phyloP scores from a whole-genome alignment of 2,113 vertebrate genomes.

The Lagopus leucura region DNA sequence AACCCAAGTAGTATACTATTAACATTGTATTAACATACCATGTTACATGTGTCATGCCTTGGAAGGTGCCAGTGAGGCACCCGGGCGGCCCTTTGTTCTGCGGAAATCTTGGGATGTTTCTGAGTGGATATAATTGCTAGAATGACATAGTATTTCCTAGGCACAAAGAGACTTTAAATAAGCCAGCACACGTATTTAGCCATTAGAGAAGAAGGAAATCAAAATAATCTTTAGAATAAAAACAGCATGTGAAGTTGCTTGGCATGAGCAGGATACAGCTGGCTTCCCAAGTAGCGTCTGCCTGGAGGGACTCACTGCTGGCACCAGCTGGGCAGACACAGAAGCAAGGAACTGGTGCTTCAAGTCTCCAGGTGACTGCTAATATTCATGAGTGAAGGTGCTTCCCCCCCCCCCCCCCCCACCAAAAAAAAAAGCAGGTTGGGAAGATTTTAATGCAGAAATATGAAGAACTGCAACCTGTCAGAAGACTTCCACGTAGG shows the following conservation, averaged over 20 bases:
- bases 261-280: not conserved
- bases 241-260: not conserved
- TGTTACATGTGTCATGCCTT: not conserved
- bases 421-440: not conserved
- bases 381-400: not conserved
- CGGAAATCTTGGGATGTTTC: not conserved
- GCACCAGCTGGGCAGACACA: not conserved
- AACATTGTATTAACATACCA: constrained; percentile 11
- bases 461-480: not conserved
- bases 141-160: not conserved
- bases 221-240: not conserved
- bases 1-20: not conserved
- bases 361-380: not conserved
- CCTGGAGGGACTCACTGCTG: not conserved
- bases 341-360: not conserved
- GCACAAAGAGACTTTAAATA: not conserved
- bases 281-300: not conserved
- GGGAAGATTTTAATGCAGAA: not conserved
- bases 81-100: not conserved
- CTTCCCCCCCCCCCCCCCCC: not conserved
- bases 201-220: constrained; percentile 9
- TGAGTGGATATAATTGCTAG: constrained; percentile 9
- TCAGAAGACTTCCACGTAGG: not conserved
- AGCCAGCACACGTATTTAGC: not conserved
- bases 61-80: not conserved